Evolutionary conservation across 2,113 vertebrate genomes (phyloP), one percentile per base, ranked within the genome.

Genomic region (Poeciliopsis occidentalis): DNA sequence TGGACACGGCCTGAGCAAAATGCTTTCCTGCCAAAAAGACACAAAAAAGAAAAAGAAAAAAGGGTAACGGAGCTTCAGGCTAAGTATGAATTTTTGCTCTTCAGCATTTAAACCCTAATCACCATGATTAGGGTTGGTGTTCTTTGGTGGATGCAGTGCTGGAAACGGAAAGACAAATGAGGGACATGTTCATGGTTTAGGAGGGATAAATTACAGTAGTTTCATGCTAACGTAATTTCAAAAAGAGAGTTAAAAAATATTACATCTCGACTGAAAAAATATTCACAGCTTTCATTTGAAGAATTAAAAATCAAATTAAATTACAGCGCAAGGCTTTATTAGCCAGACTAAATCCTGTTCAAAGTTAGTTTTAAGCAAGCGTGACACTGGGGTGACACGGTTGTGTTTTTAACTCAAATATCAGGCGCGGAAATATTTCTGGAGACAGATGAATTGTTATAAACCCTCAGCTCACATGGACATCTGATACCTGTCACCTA

Each of bases 11-110:
- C 68, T 71, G 64, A 85, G 68, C 71, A 34, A 0, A 34, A 41
- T 32, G 70, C 64, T 81, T 71, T 78, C 85, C 83, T 78, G 57
- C 79, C 84, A 74, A 73, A 29, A 71, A 75, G 24, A 32, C 76
- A 75, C 69, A 60, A 75, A 32, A 19, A 69, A 24, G 71, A 75
- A 19, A 32, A 77, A 69, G 54, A 75, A 32, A 32, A 19, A 13
- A 4, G 26, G 60, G 71, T 80, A 68, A 75, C 31, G 37, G 67
- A 68, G 41, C 85, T 79, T 68, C 72, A 31, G 85, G 88, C 75
- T 47, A 44, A 15, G 60, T 32, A 39, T 32, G 3, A 22, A 34
- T 61, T 54, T 29, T 62, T 47, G 66, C 47, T 75, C 65, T 78
- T 64, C 51, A 61, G 62, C 51, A 51, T 27, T 78, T 79, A 57